Base-by-base conservation (phyloP, 2,797 vertebrate genomes). In the Pyrocephalus nanus region DNA sequence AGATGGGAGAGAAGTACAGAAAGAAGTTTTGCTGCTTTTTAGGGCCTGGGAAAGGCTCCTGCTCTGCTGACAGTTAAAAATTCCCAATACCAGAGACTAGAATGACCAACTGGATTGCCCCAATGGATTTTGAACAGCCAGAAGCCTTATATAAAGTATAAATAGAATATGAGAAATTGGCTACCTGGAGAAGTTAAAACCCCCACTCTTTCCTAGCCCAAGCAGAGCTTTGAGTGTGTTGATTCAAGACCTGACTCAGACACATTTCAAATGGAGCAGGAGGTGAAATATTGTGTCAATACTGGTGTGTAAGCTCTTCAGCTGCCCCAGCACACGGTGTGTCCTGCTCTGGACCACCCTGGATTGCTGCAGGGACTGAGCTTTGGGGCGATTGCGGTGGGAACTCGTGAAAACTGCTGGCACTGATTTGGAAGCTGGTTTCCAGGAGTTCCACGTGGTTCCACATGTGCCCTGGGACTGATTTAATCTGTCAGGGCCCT, bases 301-400 rank as follows among this genome's bases (percentile, higher is more conserved):
- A 2, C 12, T 58, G 54, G 8, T 17, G 29, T 22, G 45, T n/a
- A 42, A 79, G 61, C 22, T 20, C 4, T 23, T 5, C n/a, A 23
- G 5, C 20, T 2, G 20, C 42, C 43, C 19, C 50, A 76, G 57
- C 43, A 42, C 26, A 27, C 0, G 1, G 15, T 3, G 0, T 1
- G 10, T 2, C 1, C 26, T 32, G 62, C 65, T 43, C 14, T 1
- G 2, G 30, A 71, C 42, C 47, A 29, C 85, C n/a, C 1, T 2
- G 19, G 32, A 8, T 26, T 12, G 51, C 76, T 77, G 67, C 62
- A 90, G 85, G 64, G 7, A 20, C 27, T n/a, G 71, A 57, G 43
- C 9, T 93, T 67, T 62, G 75, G 64, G 78, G 22, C 13, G 53
- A n/a, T 79, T 84, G 94, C 85, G 79, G 55, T 21, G 40, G 77